Conservation (phyloP, 2,113 vertebrate species). For the Mirza zaza region DNA sequence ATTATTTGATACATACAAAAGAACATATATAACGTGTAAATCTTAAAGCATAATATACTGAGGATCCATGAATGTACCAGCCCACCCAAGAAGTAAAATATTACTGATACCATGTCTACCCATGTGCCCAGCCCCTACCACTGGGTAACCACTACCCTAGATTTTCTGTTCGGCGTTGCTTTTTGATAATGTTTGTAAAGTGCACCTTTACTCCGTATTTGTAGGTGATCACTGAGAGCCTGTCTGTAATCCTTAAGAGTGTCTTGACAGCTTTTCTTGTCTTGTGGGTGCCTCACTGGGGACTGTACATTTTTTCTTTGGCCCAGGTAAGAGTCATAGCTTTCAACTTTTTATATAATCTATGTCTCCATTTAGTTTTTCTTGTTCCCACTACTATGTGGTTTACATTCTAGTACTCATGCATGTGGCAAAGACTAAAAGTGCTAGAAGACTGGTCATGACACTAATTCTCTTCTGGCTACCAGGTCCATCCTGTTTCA, state of each 20-base stretch:
- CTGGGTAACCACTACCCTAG: not conserved
- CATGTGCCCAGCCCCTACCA: no score
- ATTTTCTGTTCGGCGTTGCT: not conserved
- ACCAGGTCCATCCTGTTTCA: not conserved
- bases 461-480: not conserved
- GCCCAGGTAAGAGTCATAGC: constrained; percentile 88
- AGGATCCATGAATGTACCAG: not conserved
- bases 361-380: not conserved
- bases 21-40: not conserved
- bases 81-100: not conserved
- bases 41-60: not conserved
- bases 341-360: not conserved
- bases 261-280: constrained; percentile 90
- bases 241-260: constrained; percentile 92
- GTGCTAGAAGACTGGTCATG: not conserved
- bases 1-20: not conserved
- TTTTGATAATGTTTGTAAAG: not conserved
- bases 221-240: constrained; percentile 93
- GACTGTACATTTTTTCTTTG: constrained; percentile 90
- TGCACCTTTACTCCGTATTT: constrained; percentile 46
- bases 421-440: not conserved
- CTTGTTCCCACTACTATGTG: not conserved
- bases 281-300: constrained; percentile 89
- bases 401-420: not conserved
- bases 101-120: not conserved